A percentile compares a stretch with the other conserved stretches of the same genome.
Evolutionary conservation across 2,888 invertebrate genomes (phyloP).

Genomic region (Phortica okadai): DNA sequence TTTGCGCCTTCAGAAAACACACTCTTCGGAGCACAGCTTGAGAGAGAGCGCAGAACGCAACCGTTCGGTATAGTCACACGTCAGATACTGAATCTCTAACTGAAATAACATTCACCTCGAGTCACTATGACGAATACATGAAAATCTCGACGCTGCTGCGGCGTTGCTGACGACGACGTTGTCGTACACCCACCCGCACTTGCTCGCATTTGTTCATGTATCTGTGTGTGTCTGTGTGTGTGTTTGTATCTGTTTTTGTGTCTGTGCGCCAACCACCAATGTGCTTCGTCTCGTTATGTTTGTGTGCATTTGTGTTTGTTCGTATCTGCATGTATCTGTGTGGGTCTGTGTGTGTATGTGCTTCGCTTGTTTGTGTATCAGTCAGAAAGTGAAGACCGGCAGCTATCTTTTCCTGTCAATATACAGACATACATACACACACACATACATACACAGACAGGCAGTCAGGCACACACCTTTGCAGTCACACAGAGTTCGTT

Average conservation of each 20-base stretch:
- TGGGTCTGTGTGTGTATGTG: slow-evolving; percentile 27
- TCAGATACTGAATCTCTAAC: slow-evolving; percentile 77
- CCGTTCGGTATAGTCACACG: slow-evolving; percentile 76
- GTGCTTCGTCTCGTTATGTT: slow-evolving; percentile 18
- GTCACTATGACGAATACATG: slow-evolving; percentile 60
- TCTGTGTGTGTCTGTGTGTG: background rate
- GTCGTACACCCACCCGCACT: slow-evolving; percentile 13
- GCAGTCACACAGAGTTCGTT: background rate
- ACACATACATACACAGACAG: slow-evolving; percentile 26
- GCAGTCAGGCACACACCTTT: slow-evolving; percentile 26
- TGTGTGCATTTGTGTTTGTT: slow-evolving; percentile 29
- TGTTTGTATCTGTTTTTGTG: background rate
- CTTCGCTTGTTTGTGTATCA: slow-evolving; percentile 45
- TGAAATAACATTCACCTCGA: slow-evolving; percentile 76
- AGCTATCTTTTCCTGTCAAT: slow-evolving; percentile 46
- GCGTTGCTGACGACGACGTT: slow-evolving; percentile 1
- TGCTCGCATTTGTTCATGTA: background rate
- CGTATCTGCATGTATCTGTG: slow-evolving; percentile 40
- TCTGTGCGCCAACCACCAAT: background rate
- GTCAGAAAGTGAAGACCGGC: slow-evolving; percentile 71
- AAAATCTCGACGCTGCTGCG: slow-evolving; percentile 47
- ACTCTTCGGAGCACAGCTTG: background rate
- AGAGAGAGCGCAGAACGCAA: slow-evolving; percentile 50
- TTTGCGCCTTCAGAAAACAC: background rate
- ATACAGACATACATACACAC: slow-evolving; percentile 35